phyloP scores from a whole-genome alignment of 1,140 invertebrate genomes.

The Phymastichus coffea region DNA sequence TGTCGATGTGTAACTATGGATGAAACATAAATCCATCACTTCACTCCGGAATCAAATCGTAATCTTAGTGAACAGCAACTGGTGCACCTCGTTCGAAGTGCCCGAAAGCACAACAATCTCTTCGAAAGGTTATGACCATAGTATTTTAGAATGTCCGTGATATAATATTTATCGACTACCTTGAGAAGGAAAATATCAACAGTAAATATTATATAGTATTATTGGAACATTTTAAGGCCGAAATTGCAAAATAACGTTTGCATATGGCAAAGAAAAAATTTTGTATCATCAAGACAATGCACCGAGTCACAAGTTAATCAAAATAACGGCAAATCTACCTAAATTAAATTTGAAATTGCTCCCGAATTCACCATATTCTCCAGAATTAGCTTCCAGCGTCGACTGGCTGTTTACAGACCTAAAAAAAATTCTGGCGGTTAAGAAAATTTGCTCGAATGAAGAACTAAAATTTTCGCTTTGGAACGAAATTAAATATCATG shows the following conservation, averaged over 20 bases:
- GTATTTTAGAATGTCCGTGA: slow-evolving; percentile 36
- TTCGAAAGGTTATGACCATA: slow-evolving; percentile 24
- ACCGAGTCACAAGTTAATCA: slow-evolving; percentile 28
- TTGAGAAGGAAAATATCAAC: slow-evolving; percentile 44
- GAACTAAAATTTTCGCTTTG: too few species aligned
- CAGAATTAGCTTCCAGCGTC: slow-evolving; percentile 51
- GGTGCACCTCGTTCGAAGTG: too few species aligned
- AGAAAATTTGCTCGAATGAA: background rate
- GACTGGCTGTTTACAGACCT: slow-evolving; percentile 31
- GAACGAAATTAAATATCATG: too few species aligned
- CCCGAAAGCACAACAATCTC: slow-evolving; percentile 16
- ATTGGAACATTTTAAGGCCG: slow-evolving; percentile 43
- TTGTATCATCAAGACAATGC: slow-evolving; percentile 47
- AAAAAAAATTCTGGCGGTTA: background rate
- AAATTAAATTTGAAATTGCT: slow-evolving; percentile 50
- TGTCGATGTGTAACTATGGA: too few species aligned
- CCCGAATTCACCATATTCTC: slow-evolving; percentile 51
- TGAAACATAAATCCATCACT: too few species aligned
- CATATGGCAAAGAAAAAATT: slow-evolving; percentile 42
- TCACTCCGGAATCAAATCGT: too few species aligned
- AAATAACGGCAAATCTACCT: slow-evolving; percentile 37
- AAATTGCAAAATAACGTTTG: slow-evolving; percentile 37
- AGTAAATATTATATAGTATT: slow-evolving; percentile 47
- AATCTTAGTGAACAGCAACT: too few species aligned
- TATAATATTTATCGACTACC: slow-evolving; percentile 52